These are phyloP conservation scores for Phallusia fumigata DNA, from an alignment of 23 tunicate species.

Conservation along the genomic window DNA sequence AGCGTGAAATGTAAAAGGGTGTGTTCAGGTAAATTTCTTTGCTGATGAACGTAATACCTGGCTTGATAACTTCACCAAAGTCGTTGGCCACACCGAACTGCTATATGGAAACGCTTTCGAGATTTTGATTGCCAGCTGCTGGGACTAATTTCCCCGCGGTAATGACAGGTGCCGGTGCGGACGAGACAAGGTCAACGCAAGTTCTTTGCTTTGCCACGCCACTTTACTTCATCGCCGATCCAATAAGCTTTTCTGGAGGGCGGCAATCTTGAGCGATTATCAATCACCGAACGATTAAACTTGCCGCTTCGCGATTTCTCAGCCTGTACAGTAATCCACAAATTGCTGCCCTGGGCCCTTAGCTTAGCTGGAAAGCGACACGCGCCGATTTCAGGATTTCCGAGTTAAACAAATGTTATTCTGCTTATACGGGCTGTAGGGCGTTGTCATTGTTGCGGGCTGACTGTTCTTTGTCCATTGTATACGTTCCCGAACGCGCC, in stretches of 20 bases:
- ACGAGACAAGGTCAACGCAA: neutral
- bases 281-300: neutral
- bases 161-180: constrained; percentile 3
- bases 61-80: neutral
- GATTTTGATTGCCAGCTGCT: constrained; percentile 1
- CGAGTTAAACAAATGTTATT: neutral
- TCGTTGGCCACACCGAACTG: neutral
- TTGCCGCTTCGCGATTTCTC: neutral
- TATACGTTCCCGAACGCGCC: neutral
- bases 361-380: neutral
- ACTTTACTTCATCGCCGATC: neutral
- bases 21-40: neutral
- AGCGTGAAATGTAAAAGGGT: neutral
- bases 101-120: neutral
- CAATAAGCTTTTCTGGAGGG: neutral
- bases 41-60: neutral
- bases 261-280: neutral
- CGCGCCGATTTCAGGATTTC: constrained; percentile 1
- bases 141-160: neutral
- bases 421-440: neutral
- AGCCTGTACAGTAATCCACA: neutral
- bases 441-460: neutral
- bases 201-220: constrained; percentile 11
- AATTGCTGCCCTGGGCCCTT: neutral
- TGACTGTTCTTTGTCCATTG: neutral